These are phyloP conservation scores for Darevskia nairensis DNA, from an alignment of 2,797 vertebrate genomes.

Conservation along the genomic window DNA sequence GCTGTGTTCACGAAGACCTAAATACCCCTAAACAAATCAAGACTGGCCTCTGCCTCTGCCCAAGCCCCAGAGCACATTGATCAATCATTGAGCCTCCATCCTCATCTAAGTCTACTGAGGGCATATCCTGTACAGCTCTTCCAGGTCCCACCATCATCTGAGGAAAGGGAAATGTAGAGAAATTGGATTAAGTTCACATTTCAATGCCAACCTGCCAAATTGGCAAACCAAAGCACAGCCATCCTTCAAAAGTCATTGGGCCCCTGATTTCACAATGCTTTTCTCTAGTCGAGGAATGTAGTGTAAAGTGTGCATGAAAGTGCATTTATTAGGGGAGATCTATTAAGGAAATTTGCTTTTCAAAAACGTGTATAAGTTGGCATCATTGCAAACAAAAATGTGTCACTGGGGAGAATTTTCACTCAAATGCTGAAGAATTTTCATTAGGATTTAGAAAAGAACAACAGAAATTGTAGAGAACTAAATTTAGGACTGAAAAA, in stretches of 20 bases:
- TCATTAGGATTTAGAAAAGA: too few species aligned
- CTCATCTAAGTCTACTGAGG: too few species aligned
- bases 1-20: not conserved
- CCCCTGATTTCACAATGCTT: not conserved
- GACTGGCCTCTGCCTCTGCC: not conserved
- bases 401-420: too few species aligned
- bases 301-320: not conserved
- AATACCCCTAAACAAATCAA: not conserved
- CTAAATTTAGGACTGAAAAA: not conserved
- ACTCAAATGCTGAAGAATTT: too few species aligned
- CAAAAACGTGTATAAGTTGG: too few species aligned
- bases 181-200: not conserved
- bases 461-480: not conserved
- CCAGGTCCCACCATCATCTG: too few species aligned
- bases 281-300: not conserved
- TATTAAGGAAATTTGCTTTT: too few species aligned
- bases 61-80: too few species aligned
- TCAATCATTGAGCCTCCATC: too few species aligned
- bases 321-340: not conserved
- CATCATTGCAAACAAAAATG: too few species aligned
- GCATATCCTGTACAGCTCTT: too few species aligned
- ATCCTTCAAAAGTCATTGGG: not conserved
- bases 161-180: not conserved
- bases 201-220: not conserved
- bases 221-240: not conserved